Evolutionary conservation across 1,140 invertebrate species (phyloP).

Genomic region (Drosophila melanogaster): DNA sequence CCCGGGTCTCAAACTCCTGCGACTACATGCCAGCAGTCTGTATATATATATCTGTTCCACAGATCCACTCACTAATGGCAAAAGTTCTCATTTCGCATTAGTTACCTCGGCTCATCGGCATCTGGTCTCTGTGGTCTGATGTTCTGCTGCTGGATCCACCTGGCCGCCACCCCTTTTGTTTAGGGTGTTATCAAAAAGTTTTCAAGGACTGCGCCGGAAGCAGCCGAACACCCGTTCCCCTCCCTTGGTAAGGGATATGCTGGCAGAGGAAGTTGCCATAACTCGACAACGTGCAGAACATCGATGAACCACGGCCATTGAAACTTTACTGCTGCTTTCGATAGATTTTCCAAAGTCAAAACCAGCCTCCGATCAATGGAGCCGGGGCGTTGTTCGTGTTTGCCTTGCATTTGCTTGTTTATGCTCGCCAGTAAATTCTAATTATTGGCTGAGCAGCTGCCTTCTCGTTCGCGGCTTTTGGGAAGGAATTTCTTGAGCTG

Average conservation of each 20-base stretch:
- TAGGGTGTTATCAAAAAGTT: conserved; percentile 73
- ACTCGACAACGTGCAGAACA: conserved; percentile 56
- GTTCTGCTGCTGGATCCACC: conserved; percentile 13
- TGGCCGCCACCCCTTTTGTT: conserved; percentile 25
- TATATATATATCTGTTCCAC: conserved; percentile 38
- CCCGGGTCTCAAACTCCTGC: not conserved
- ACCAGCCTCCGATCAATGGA: conserved; percentile 59
- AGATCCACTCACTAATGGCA: conserved; percentile 63
- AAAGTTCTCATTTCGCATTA: conserved; percentile 78
- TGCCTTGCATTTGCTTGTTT: conserved; percentile 34
- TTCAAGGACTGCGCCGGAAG: conserved; percentile 74
- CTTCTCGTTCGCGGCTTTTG: conserved; percentile 50
- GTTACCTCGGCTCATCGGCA: conserved; percentile 56
- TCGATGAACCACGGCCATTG: conserved; percentile 62
- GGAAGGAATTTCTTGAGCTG: conserved; percentile 68
- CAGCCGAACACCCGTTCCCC: conserved; percentile 9
- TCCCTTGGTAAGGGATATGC: conserved; percentile 25
- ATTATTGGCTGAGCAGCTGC: conserved; percentile 72
- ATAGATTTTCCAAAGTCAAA: conserved; percentile 63
- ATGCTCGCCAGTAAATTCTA: conserved; percentile 61
- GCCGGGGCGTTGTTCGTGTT: conserved; percentile 28
- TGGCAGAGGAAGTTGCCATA: conserved; percentile 60
- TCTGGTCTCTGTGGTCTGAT: conserved; percentile 37
- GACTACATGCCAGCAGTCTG: too few relatives aligned
- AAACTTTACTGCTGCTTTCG: conserved; percentile 54